Conservation (phyloP, 2,113 vertebrate species). For the Crotalus horridus region DNA sequence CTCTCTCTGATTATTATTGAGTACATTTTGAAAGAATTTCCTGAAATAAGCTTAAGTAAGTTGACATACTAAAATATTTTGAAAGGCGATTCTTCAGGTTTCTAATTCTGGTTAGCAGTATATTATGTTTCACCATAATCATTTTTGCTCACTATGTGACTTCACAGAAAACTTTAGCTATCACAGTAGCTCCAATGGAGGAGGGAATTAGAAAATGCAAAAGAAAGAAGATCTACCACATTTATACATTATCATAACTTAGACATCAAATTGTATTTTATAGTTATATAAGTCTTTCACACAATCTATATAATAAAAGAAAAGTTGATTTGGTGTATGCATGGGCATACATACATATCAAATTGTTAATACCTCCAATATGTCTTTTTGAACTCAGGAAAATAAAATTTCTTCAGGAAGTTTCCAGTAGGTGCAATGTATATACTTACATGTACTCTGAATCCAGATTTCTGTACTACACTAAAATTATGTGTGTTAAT, state of each 20-base stretch:
- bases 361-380: neutral
- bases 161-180: neutral
- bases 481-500: neutral
- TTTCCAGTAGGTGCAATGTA: neutral
- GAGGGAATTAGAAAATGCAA: neutral
- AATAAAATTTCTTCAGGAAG: neutral
- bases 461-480: neutral
- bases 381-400: neutral
- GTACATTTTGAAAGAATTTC: neutral
- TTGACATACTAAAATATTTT: neutral
- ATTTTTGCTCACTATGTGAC: neutral
- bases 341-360: neutral
- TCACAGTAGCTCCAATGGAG: neutral
- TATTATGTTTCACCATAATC: neutral
- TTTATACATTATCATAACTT: neutral
- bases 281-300: neutral
- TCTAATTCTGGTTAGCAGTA: neutral
- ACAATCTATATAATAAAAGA: neutral
- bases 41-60: neutral
- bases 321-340: neutral
- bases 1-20: neutral
- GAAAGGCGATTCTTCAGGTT: neutral
- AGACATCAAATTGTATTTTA: neutral
- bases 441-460: neutral
- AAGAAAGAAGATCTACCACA: neutral